Conservation (phyloP, 92 coral and sea anemone genomes). For the Siderastrea radians region DNA sequence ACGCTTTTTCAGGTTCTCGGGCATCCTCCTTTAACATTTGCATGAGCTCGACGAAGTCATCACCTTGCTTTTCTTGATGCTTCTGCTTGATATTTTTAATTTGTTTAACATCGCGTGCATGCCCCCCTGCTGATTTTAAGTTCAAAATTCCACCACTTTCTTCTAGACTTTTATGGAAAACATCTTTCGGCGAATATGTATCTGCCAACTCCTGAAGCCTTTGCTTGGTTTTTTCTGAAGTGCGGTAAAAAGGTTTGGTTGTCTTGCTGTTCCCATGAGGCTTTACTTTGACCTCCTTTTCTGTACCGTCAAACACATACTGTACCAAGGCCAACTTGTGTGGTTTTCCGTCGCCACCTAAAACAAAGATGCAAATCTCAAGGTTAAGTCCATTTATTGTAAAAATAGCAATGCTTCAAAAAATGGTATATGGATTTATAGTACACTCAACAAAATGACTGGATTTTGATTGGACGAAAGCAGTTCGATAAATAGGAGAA, state of each 20-base stretch:
- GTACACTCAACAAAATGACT: no score
- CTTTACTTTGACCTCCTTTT: constrained; percentile 54
- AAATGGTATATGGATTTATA: no score
- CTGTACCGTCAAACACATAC: constrained; percentile 59
- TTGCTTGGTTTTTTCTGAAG: constrained; percentile 50
- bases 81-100: constrained; percentile 4
- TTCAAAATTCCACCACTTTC: constrained; percentile 23
- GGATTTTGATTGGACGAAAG: no score
- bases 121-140: constrained; percentile 26
- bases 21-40: constrained; percentile 24
- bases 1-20: constrained; percentile 12
- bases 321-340: constrained; percentile 50
- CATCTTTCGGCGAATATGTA: constrained; percentile 16
- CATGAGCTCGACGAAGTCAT: constrained; percentile 14
- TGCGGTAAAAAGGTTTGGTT: constrained; percentile 39
- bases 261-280: constrained; percentile 49
- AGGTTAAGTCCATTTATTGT: no score
- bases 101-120: constrained; percentile 20
- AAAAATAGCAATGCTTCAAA: no score
- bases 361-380: no score
- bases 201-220: constrained; percentile 47
- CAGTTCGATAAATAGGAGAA: no score
- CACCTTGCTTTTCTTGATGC: background rate
- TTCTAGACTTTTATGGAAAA: constrained; percentile 30
- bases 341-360: constrained; percentile 29